A percentile compares a stretch with the other conserved stretches of the same genome.
Conservation (phyloP, 2,797 vertebrate species). For the Graptemys geographica region DNA sequence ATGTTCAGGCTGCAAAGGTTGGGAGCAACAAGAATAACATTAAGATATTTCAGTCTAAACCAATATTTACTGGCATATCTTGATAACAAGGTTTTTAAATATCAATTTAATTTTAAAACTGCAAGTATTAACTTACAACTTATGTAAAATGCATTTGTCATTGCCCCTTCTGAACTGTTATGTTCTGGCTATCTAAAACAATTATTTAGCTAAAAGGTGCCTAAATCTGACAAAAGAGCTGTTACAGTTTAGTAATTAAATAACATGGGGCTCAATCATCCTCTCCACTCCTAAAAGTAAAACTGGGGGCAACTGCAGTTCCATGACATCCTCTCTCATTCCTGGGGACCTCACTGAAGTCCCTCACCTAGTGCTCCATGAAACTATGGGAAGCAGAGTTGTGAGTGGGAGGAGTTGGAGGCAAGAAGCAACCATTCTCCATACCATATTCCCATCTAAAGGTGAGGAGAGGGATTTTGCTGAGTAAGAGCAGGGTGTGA, state of each 20-base stretch:
- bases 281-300: background rate
- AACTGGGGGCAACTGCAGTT: background rate
- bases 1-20: background rate
- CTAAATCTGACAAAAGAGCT: background rate
- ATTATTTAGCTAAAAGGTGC: background rate
- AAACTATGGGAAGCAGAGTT: background rate
- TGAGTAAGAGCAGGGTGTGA: background rate
- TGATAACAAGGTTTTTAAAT: background rate
- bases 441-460: background rate
- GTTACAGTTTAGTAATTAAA: background rate
- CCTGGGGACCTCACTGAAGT: background rate
- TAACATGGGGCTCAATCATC: background rate
- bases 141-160: rapidly evolving
- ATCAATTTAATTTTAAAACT: background rate
- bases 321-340: background rate
- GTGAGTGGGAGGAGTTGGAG: background rate
- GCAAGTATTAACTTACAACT: background rate
- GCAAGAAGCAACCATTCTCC: background rate
- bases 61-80: background rate
- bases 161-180: background rate
- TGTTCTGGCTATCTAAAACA: background rate
- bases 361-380: background rate
- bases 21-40: background rate
- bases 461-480: background rate
- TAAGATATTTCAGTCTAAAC: background rate